Percentiles rank a stretch among this genome's conserved stretches.
phyloP scores from a whole-genome alignment of 2,888 invertebrate genomes.

The Drosophila kanekoi region DNA sequence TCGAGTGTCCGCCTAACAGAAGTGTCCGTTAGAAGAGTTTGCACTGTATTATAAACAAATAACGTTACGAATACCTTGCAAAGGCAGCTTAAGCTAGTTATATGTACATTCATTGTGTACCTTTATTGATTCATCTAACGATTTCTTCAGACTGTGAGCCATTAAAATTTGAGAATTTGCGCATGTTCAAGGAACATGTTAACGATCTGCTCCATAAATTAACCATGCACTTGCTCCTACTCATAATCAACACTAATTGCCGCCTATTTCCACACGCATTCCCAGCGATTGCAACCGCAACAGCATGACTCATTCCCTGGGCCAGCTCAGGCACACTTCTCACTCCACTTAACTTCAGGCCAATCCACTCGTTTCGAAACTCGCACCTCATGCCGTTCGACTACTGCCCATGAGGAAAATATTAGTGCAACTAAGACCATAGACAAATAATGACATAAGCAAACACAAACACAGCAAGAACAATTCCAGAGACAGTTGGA shows the following conservation, averaged over 20 bases:
- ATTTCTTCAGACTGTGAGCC: neutral
- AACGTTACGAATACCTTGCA: too few relatives aligned
- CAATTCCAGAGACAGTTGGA: constrained; percentile 4
- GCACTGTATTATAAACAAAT: too few relatives aligned
- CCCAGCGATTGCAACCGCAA: constrained; percentile 30
- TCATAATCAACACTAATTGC: constrained; percentile 52
- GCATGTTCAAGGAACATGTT: constrained; percentile 16
- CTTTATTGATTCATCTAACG: constrained; percentile 10
- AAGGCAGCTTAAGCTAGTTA: too few relatives aligned
- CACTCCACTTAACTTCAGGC: constrained; percentile 25
- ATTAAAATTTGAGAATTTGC: constrained; percentile 1
- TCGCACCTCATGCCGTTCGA: constrained; percentile 45
- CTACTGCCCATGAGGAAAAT: constrained; percentile 72
- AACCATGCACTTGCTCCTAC: constrained; percentile 44
- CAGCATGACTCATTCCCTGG: constrained; percentile 47
- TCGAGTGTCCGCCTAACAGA: too few relatives aligned
- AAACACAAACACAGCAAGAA: constrained; percentile 19
- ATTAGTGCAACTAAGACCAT: constrained; percentile 75
- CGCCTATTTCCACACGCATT: constrained; percentile 55
- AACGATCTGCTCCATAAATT: constrained; percentile 42
- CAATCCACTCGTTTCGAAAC: constrained; percentile 15
- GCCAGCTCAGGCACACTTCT: constrained; percentile 13
- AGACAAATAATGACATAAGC: constrained; percentile 71
- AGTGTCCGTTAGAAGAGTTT: too few relatives aligned
- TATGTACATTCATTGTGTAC: neutral